Conservation (phyloP, 2,113 vertebrate genomes). For the Mobula birostris region DNA sequence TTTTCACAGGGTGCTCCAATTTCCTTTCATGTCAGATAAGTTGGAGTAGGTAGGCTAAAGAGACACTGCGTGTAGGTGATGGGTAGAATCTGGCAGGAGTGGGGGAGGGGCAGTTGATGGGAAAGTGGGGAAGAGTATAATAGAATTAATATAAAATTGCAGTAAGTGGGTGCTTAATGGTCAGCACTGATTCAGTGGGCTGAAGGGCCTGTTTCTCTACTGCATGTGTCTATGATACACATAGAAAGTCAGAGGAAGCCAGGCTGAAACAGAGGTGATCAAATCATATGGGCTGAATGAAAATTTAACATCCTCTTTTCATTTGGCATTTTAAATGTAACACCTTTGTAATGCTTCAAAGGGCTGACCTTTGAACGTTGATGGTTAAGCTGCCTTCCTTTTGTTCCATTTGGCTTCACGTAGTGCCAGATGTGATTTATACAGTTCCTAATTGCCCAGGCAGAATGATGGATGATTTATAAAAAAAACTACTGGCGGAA, state of each 20-base stretch:
- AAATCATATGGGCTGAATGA: background rate
- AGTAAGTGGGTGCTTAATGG: too few relatives aligned
- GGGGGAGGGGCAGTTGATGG: too few relatives aligned
- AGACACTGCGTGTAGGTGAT: too few relatives aligned
- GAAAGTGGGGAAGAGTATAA: too few relatives aligned
- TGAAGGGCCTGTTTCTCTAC: too few relatives aligned
- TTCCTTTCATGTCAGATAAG: too few relatives aligned
- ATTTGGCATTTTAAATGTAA: background rate
- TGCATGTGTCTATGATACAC: too few relatives aligned
- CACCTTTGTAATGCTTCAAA: conserved; percentile 9
- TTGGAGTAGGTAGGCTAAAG: too few relatives aligned
- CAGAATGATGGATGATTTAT: background rate
- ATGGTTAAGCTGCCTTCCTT: background rate
- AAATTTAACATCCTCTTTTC: background rate
- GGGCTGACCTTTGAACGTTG: background rate
- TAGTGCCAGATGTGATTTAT: background rate
- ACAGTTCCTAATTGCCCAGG: background rate
- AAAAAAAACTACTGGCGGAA: background rate
- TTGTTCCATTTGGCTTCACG: background rate
- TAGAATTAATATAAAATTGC: too few relatives aligned
- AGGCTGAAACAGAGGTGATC: background rate
- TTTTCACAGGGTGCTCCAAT: too few relatives aligned
- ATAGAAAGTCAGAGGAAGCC: background rate
- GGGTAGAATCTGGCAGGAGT: too few relatives aligned
- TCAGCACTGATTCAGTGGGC: too few relatives aligned